Percentiles rank a stretch among this genome's conserved stretches.
phyloP scores from a whole-genome alignment of 2,797 vertebrate species.

The Valencia hispanica region DNA sequence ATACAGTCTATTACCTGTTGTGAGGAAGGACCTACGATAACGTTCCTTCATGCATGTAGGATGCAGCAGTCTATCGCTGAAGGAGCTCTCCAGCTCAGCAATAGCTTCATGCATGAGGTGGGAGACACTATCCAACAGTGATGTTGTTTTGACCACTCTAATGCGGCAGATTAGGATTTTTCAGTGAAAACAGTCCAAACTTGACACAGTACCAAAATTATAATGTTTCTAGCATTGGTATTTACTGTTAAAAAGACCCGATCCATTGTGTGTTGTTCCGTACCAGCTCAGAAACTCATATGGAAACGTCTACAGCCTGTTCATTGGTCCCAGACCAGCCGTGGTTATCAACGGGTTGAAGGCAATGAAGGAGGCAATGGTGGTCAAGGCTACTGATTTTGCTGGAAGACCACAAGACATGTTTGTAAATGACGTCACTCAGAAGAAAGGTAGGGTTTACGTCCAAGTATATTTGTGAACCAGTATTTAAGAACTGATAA shows the following conservation, averaged over 20 bases:
- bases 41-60: no score
- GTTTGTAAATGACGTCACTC: constrained; percentile 36
- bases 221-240: not conserved
- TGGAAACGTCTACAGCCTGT: constrained; percentile 78
- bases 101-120: no score
- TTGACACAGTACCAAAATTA: not conserved
- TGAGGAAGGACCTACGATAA: no score
- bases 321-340: constrained; percentile 58
- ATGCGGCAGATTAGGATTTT: not conserved
- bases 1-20: no score
- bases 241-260: not conserved
- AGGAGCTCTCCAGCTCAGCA: no score
- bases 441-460: constrained; percentile 58
- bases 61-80: no score
- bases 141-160: no score
- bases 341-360: constrained; percentile 78
- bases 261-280: not conserved
- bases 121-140: no score
- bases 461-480: not conserved
- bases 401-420: constrained; percentile 74
- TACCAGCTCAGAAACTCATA: constrained; percentile 69
- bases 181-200: not conserved
- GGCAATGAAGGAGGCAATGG: constrained; percentile 77
- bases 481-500: not conserved
- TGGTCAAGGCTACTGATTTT: constrained; percentile 67